Base-by-base conservation (phyloP, 2,113 vertebrate genomes). In the Oncorhynchus clarkii region DNA sequence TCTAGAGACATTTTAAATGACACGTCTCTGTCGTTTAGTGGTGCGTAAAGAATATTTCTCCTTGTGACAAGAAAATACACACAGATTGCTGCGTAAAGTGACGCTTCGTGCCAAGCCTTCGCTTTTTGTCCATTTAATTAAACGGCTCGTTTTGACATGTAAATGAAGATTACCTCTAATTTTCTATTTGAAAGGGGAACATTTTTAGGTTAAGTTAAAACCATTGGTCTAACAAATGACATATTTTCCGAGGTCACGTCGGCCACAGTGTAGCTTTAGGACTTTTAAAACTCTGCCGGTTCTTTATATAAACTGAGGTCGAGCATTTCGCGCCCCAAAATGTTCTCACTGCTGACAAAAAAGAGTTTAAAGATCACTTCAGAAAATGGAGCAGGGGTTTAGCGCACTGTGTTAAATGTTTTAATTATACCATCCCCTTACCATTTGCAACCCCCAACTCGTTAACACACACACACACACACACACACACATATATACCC, bases 131-230 rank as follows among this genome's bases (percentile, higher is more conserved):
- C 72, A 67, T 66, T 79, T 75, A 45, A 45, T 45, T 45, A 71
- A 76, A 67, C 70, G 69, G 70, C 65, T 78, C 51, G 49, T 45
- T 77, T 45, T 60, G 74, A 78, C 66, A 24, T 20, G 34, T 65
- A 82, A 79, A 31, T 60, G 39, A 39, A 27, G 2, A 73, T 48
- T 22, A 24, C n/a, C 59, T 62, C 59, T 62, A 62, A 62, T 62
- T 62, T 62, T 62, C 59, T 3, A n/a, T 22, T 62, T n/a, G 24
- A 88, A 81, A n/a, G 24, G 26, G 34, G 71, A 75, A 68, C 54
- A 51, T 74, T 87, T 54, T 79, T 68, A 78, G 39, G 20, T 31
- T 13, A n/a, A 71, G 76, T 76, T 39, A 78, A 72, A 82, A 70
- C 39, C 39, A 45, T 45, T 45, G 39, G 39, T 12, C 39, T 45